Base-by-base conservation (phyloP, 2,888 invertebrate genomes). In the Sipha maydis region DNA sequence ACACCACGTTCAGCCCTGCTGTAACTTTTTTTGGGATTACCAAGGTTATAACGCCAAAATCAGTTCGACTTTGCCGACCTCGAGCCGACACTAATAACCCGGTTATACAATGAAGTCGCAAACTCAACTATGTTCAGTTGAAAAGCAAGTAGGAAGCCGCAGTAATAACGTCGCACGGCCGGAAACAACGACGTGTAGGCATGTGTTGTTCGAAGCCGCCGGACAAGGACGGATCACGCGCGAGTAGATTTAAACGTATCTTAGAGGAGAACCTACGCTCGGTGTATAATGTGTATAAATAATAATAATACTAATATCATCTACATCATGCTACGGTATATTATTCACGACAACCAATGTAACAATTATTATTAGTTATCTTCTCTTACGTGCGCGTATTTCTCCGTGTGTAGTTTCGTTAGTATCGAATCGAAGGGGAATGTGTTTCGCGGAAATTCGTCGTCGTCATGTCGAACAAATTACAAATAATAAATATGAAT, bases 11-110 rank as follows among this genome's bases (percentile, higher is more conserved):
- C 34, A 34, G 73, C 54, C 54, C 83, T 25, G 54, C 25, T 31
- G 56, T 56, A 54, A 73, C 31, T 83, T 83, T 83, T 83, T 82
- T 83, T 83, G 19, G 71, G 48, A 71, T 31, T 25, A 5, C 71
- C 83, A 48, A 83, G 83, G 83, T 73, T 56, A 21, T 48, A 48
- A 83, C 54, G 34, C 85, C 76, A 78, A 85, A 85, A 78, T 85
- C 76, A 31, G 76, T 21, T 75, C 14, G 31, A 25, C 41, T 78
- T 9, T 14, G 25, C 14, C 69, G 69, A 25, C 69, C 83, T 85
- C 77, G 77, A 25, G 1, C 31, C 67, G 28, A 21, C 75, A n/a
- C 69, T 76, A 67, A 84, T 84, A 76, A 54, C 83, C 71, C 71
- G 54, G 48, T 48, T 83, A 34, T 34, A 83, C 61, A 61, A 61